Base-by-base conservation (phyloP, 2,797 vertebrate species). In the Syncerus caffer region DNA sequence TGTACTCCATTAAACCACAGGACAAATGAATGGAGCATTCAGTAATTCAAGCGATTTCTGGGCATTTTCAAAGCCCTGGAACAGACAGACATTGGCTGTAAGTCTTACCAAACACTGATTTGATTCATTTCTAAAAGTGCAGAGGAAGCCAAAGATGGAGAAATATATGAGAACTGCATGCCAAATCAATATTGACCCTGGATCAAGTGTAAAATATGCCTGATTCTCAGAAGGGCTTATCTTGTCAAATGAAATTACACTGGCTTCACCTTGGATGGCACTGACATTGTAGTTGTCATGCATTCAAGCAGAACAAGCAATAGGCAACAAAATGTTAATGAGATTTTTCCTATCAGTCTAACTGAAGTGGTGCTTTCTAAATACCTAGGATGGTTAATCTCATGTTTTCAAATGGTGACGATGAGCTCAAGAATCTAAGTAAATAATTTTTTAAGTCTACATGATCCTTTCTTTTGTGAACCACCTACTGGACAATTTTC, bases 41-140 rank as follows among this genome's bases (percentile, higher is more conserved):
- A 89, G 93, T 97, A 97, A 57, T 93, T 60, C 84, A 97, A 60
- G 55, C 6, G 85, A 96, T 97, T 96, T 98, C 90, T 89, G 67
- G 47, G 19, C 91, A 94, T 94, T 95, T 97, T 90, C 90, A 97
- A 95, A 97, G 64, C 89, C 29, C 29, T 38, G 58, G 67, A 89
- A 90, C 97, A 90, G 84, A 95, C 14, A 89, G 60, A 67, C 71
- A 97, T 94, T 89, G 76, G 80, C 84, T 93, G 5, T 60, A 95
- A 84, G 34, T 93, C 85, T 89, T 94, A 67, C 74, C 53, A 95
- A 94, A 96, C 51, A 78, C 29, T 89, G 90, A 93, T 95, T 88
- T 96, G 78, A 89, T 97, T 94, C 88, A 51, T 92, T 90, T 94
- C 92, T 90, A 95, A 38, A 71, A 91, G 87, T 34, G 79, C 79